A percentile compares a stretch with the other conserved stretches of the same genome.
phyloP scores from a whole-genome alignment of 2,888 invertebrate species.

The Coronaproctus castanopsis region DNA sequence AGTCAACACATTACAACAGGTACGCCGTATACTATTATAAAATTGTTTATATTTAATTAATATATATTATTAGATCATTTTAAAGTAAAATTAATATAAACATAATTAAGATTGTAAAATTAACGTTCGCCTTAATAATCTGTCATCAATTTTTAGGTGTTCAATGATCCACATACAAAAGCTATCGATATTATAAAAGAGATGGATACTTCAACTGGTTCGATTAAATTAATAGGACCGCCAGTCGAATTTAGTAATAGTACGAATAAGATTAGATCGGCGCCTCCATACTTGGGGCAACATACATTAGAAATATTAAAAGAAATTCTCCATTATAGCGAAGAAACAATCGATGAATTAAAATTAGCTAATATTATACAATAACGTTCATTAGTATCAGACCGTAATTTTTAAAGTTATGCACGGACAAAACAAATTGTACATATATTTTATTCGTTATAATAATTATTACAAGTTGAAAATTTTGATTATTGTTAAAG shows the following conservation, averaged over 20 bases:
- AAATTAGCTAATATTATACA: constrained; percentile 30
- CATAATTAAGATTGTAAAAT: too few relatives aligned
- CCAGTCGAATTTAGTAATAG: constrained; percentile 61
- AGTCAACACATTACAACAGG: constrained; percentile 61
- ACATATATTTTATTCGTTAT: neutral
- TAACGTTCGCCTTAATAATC: too few relatives aligned
- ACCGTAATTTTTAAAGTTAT: neutral
- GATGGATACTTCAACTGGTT: constrained; percentile 45
- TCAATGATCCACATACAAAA: constrained; percentile 67
- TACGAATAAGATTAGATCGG: constrained; percentile 42
- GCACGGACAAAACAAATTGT: neutral
- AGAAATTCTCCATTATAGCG: constrained; percentile 41
- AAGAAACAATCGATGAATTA: constrained; percentile 35
- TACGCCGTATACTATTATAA: constrained; percentile 20
- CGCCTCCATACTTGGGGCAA: constrained; percentile 72
- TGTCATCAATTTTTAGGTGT: constrained; percentile 44
- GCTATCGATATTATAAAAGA: constrained; percentile 50
- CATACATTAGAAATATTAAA: constrained; percentile 60
- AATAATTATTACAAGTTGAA: too few relatives aligned
- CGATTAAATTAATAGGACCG: constrained; percentile 61
- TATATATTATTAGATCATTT: neutral
- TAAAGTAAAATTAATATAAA: too few relatives aligned
- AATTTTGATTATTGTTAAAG: too few relatives aligned
- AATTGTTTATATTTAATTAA: constrained; percentile 2
- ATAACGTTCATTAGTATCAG: constrained; percentile 18